Percentiles rank a stretch among this genome's conserved stretches.
Conservation (phyloP, 2,888 invertebrate genomes). For the Luffia ferchaultella region DNA sequence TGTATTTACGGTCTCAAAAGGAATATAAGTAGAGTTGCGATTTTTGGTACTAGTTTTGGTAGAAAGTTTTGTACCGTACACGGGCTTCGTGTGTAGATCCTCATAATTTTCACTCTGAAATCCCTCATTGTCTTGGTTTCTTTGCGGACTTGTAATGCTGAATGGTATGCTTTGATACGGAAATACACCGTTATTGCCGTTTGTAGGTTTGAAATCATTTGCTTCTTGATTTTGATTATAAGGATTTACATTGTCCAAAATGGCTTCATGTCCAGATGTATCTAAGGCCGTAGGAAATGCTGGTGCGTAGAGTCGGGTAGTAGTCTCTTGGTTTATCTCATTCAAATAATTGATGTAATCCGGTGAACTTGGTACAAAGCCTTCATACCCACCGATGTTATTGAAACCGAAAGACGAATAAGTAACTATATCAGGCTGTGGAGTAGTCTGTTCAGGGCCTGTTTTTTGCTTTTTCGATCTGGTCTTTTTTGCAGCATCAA, state of each 20-base stretch:
- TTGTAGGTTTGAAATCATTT: slow-evolving; percentile 21
- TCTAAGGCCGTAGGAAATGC: slow-evolving; percentile 48
- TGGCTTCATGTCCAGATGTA: slow-evolving; percentile 27
- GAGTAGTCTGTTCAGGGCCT: slow-evolving; percentile 33
- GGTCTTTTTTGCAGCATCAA: slow-evolving; percentile 30
- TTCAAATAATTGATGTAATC: slow-evolving; percentile 41
- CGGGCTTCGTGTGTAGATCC: too few species aligned
- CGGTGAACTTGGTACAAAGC: slow-evolving; percentile 49
- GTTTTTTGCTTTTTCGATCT: slow-evolving; percentile 32
- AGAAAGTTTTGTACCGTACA: slow-evolving; percentile 44
- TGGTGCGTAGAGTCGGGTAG: slow-evolving; percentile 42
- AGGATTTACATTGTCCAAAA: too few species aligned
- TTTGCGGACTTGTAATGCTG: slow-evolving; percentile 25
- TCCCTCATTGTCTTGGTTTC: too few species aligned
- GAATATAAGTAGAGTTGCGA: not conserved
- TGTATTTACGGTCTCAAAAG: too few species aligned
- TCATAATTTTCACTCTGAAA: too few species aligned
- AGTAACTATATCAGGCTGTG: slow-evolving; percentile 40
- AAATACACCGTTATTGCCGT: too few species aligned
- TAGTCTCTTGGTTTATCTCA: slow-evolving; percentile 26
- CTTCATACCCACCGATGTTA: slow-evolving; percentile 41
- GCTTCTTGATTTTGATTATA: slow-evolving; percentile 26
- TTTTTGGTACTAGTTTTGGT: not conserved
- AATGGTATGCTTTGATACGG: too few species aligned
- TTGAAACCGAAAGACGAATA: slow-evolving; percentile 57